These are phyloP conservation scores for Drosophila trapezifrons DNA, from an alignment of 1,140 invertebrate species.

Conservation along the genomic window DNA sequence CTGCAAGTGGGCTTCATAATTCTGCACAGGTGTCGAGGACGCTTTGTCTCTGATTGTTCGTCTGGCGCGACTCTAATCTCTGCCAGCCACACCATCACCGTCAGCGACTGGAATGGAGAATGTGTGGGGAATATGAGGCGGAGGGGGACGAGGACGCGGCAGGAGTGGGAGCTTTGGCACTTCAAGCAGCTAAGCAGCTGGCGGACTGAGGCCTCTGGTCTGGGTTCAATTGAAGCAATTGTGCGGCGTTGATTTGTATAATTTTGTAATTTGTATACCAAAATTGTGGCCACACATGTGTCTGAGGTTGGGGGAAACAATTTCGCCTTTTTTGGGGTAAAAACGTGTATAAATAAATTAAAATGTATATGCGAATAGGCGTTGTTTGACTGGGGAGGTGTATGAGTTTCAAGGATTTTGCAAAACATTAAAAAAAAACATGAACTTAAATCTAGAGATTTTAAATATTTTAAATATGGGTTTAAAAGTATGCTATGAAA, in stretches of 20 bases:
- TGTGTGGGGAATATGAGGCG: background rate
- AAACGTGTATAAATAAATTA: constrained; percentile 79
- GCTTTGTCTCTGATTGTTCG: constrained; percentile 77
- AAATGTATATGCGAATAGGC: constrained; percentile 46
- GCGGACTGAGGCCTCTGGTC: constrained; percentile 15
- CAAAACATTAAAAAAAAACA: no score
- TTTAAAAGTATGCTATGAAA: no score
- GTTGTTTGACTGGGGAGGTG: constrained; percentile 12
- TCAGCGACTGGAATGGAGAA: background rate
- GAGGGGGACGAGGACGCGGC: no score
- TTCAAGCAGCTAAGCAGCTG: constrained; percentile 39
- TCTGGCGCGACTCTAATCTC: constrained; percentile 75
- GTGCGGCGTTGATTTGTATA: constrained; percentile 81
- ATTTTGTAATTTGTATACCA: constrained; percentile 83
- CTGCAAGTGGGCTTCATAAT: constrained; percentile 70
- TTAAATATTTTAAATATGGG: background rate
- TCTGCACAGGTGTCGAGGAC: constrained; percentile 72
- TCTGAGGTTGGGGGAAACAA: constrained; percentile 48
- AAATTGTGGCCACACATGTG: constrained; percentile 76
- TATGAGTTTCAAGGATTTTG: constrained; percentile 5
- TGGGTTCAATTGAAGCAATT: constrained; percentile 80
- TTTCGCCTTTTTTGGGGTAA: constrained; percentile 46
- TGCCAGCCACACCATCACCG: constrained; percentile 65
- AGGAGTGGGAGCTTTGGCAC: constrained; percentile 32
- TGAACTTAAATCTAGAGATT: no score